These are phyloP conservation scores for Notodonta dromedarius DNA, from an alignment of 2,888 invertebrate genomes.

Conservation along the genomic window DNA sequence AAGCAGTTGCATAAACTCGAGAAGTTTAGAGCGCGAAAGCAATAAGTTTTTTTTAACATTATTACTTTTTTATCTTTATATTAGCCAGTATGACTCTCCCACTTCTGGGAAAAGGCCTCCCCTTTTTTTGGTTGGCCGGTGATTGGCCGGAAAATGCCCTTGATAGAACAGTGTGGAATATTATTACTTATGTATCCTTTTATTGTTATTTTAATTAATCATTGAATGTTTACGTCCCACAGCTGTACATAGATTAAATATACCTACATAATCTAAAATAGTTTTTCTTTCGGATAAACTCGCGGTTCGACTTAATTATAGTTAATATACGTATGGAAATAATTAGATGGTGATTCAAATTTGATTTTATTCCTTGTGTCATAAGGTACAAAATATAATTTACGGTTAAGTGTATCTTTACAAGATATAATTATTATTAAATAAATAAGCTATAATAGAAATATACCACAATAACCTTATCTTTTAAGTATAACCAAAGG, in stretches of 20 bases:
- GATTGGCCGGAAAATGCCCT: no score
- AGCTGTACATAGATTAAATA: background rate
- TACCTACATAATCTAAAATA: background rate
- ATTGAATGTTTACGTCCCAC: background rate
- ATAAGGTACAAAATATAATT: constrained; percentile 31
- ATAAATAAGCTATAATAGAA: constrained; percentile 25
- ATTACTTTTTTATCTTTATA: no score
- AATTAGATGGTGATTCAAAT: constrained; percentile 4
- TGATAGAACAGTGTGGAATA: no score
- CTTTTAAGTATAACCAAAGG: no score
- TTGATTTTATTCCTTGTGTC: constrained; percentile 6
- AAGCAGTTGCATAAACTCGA: constrained; percentile 85
- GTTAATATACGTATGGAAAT: constrained; percentile 7
- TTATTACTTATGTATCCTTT: background rate
- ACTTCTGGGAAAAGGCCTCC: no score
- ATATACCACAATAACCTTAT: no score
- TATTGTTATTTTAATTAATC: background rate
- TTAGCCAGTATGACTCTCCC: no score
- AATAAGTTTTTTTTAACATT: background rate
- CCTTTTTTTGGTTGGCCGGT: no score
- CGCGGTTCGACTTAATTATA: no score
- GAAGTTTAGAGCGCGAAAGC: constrained; percentile 43
- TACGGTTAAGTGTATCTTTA: constrained; percentile 26
- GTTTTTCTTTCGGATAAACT: no score
- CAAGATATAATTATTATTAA: constrained; percentile 25